Evolutionary conservation across 2,888 invertebrate genomes (phyloP).

Genomic region (Patella ulyssiponensis): DNA sequence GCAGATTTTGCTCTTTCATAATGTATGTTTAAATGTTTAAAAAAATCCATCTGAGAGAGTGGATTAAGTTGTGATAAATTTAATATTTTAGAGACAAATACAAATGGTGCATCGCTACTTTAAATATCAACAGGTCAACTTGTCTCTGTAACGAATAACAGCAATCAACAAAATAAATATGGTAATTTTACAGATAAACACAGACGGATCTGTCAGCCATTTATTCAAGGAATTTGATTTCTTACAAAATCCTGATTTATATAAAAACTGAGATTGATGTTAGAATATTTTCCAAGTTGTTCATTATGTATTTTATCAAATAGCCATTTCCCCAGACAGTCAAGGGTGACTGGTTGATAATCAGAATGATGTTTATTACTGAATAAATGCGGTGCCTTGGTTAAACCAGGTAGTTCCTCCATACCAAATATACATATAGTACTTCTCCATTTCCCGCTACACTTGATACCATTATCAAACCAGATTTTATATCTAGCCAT

Average conservation of each 20-base stretch:
- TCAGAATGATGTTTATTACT: conserved; percentile 13
- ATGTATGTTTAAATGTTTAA: no score
- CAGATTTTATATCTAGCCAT: not conserved
- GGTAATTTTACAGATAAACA: no score
- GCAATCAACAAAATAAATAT: no score
- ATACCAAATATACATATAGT: not conserved
- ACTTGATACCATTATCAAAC: not conserved
- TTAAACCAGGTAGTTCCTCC: not conserved
- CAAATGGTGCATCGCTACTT: no score
- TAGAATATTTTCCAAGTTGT: not conserved
- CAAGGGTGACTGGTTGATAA: conserved; percentile 1
- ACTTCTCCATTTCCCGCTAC: not conserved
- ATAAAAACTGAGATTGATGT: not conserved
- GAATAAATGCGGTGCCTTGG: conserved; percentile 11
- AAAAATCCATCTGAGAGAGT: no score
- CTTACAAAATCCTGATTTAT: not conserved
- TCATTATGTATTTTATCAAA: conserved; percentile 4
- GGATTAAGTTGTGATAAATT: no score
- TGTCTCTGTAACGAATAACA: no score
- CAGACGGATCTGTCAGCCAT: no score
- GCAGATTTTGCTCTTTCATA: no score
- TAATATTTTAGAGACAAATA: no score
- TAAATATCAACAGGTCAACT: no score
- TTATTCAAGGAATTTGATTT: no score
- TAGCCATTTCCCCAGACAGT: conserved; percentile 18